Evolutionary conservation across 2,888 invertebrate species (phyloP).

Genomic region (Digitonthophagus gazella): DNA sequence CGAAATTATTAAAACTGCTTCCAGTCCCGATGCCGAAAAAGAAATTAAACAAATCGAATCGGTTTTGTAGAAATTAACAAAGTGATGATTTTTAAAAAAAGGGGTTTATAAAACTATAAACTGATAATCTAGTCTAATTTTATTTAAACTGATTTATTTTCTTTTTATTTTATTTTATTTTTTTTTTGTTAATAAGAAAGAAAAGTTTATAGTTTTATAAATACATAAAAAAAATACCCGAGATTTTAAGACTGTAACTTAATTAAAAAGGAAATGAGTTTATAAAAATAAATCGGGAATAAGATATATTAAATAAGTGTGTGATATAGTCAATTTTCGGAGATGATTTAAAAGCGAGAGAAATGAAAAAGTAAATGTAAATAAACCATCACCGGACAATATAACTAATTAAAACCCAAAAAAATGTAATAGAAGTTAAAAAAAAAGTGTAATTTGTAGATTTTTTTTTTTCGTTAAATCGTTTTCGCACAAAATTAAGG

Average conservation of each 20-base stretch:
- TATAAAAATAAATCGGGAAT: not conserved
- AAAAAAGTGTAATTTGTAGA: too few relatives aligned
- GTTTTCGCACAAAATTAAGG: too few relatives aligned
- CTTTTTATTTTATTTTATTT: slow-evolving; percentile 23
- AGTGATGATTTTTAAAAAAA: too few relatives aligned
- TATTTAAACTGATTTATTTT: too few relatives aligned
- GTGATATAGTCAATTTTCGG: not conserved
- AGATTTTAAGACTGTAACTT: not conserved
- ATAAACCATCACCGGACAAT: too few relatives aligned
- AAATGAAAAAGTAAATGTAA: not conserved
- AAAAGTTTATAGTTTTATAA: too few relatives aligned
- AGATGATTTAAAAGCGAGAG: not conserved
- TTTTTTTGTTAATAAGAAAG: too few relatives aligned
- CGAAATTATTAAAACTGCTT: slow-evolving; percentile 64
- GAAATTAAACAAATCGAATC: slow-evolving; percentile 72
- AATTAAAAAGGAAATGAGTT: not conserved
- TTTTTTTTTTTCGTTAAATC: too few relatives aligned
- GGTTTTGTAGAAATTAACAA: slow-evolving; percentile 57
- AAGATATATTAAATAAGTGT: not conserved
- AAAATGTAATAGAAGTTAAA: too few relatives aligned
- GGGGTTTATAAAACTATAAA: too few relatives aligned
- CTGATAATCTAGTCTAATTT: too few relatives aligned
- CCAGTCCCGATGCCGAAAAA: slow-evolving; percentile 55
- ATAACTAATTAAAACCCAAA: too few relatives aligned
- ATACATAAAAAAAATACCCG: slow-evolving; percentile 8